Evolutionary conservation across 2,888 invertebrate genomes (phyloP).

Genomic region (Druceiella hillmani): DNA sequence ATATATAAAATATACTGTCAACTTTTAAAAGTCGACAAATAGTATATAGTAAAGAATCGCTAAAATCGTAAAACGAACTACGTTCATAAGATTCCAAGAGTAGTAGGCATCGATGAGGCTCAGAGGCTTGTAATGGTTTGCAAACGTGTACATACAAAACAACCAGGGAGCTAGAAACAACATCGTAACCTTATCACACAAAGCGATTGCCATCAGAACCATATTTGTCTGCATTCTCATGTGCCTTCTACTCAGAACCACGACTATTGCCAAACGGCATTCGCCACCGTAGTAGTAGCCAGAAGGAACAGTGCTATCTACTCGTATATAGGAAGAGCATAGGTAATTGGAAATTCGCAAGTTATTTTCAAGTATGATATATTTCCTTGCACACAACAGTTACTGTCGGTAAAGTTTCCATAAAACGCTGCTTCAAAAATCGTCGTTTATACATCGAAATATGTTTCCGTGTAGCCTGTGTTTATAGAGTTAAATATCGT

Average conservation of each 20-base stretch:
- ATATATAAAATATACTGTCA: no score
- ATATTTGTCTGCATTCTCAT: conserved; percentile 91
- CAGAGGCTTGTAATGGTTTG: conserved; percentile 77
- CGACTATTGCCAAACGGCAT: conserved; percentile 85
- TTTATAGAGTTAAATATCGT: no score
- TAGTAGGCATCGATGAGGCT: conserved; percentile 73
- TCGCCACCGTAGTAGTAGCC: conserved; percentile 83
- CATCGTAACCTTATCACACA: conserved; percentile 91
- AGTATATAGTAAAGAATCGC: no score
- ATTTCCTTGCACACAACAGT: no score
- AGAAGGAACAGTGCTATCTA: conserved; percentile 85
- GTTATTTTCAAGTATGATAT: no score
- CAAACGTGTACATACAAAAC: conserved; percentile 87
- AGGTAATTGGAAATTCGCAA: no score
- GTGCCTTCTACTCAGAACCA: conserved; percentile 83
- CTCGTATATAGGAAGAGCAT: no score
- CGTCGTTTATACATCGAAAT: no score
- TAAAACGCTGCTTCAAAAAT: no score
- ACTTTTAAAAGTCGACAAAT: no score
- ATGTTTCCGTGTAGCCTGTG: no score
- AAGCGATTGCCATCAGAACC: conserved; percentile 93
- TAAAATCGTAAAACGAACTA: conserved; percentile 61
- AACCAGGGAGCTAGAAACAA: conserved; percentile 87
- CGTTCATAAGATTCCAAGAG: conserved; percentile 74
- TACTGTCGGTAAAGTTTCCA: no score